These are phyloP conservation scores for Ascaphus truei DNA, from an alignment of 2,113 vertebrate genomes.

Conservation along the genomic window DNA sequence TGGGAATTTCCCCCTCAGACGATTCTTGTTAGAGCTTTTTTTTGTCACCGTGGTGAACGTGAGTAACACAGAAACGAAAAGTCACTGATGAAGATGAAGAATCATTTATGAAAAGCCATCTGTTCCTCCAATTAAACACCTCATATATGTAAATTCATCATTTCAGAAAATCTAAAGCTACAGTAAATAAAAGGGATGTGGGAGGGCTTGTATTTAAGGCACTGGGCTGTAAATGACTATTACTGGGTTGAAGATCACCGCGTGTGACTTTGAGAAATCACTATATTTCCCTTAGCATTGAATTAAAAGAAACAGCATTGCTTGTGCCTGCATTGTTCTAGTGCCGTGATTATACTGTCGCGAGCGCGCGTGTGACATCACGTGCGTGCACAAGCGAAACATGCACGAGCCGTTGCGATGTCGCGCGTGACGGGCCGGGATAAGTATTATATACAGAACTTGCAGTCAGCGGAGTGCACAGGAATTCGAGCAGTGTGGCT, in stretches of 20 bases:
- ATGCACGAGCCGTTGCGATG: no score
- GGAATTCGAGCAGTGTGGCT: no score
- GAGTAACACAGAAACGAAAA: conserved; percentile 59
- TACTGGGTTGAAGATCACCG: conserved; percentile 4
- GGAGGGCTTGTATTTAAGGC: conserved; percentile 1
- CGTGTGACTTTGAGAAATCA: conserved; percentile 21
- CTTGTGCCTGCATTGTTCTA: no score
- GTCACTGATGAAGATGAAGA: conserved; percentile 60
- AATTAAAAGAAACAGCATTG: no score
- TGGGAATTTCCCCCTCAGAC: conserved; percentile 59
- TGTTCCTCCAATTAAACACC: conserved; percentile 51
- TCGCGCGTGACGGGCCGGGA: no score
- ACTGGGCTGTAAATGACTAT: conserved; percentile 9
- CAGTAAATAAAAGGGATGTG: conserved; percentile 16
- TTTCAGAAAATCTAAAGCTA: conserved; percentile 29
- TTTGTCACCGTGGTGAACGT: conserved; percentile 51
- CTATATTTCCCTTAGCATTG: conserved; percentile 2
- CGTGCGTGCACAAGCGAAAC: no score
- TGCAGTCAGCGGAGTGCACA: no score
- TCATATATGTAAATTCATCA: conserved; percentile 34
- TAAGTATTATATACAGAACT: no score
- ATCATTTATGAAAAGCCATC: conserved; percentile 54
- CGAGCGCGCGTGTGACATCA: no score
- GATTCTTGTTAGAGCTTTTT: conserved; percentile 61
- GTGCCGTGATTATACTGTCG: no score